These are phyloP conservation scores for Pundamilia nyererei DNA, from an alignment of 2,113 vertebrate species.

Conservation along the genomic window DNA sequence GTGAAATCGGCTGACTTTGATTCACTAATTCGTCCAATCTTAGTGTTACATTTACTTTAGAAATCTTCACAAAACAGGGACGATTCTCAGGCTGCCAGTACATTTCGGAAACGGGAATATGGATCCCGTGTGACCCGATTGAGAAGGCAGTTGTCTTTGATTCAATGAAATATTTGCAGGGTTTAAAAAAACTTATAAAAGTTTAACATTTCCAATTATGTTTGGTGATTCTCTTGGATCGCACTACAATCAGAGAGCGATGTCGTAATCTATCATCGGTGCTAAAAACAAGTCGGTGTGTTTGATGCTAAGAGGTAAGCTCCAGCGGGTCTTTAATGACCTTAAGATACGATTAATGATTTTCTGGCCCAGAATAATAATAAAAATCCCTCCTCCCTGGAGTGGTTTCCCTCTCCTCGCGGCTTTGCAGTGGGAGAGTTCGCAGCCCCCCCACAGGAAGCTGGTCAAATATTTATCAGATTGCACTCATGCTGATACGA, in stretches of 20 bases:
- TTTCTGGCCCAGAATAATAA: background rate
- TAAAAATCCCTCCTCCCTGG: background rate
- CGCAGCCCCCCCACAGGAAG: background rate
- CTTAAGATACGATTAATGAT: background rate
- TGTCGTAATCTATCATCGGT: background rate
- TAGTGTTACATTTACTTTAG: background rate
- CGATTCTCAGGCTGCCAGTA: rapidly evolving
- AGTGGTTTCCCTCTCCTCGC: background rate
- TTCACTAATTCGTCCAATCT: background rate
- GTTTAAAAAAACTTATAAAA: background rate
- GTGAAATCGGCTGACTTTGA: background rate
- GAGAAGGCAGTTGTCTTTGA: background rate
- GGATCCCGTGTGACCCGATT: rapidly evolving
- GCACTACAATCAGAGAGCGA: background rate
- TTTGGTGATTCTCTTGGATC: background rate
- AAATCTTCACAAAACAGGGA: background rate
- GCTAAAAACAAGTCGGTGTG: background rate
- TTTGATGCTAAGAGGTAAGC: background rate
- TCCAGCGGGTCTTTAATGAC: background rate
- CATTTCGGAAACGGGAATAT: background rate
- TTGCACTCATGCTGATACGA: background rate
- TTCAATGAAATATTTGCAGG: background rate
- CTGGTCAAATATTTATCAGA: conserved; percentile 1
- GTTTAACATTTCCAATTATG: background rate
- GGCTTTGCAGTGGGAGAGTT: background rate